A percentile compares a stretch with the other conserved stretches of the same genome.
phyloP scores from a whole-genome alignment of 2,113 vertebrate genomes.

The Chaenogobius annularis region DNA sequence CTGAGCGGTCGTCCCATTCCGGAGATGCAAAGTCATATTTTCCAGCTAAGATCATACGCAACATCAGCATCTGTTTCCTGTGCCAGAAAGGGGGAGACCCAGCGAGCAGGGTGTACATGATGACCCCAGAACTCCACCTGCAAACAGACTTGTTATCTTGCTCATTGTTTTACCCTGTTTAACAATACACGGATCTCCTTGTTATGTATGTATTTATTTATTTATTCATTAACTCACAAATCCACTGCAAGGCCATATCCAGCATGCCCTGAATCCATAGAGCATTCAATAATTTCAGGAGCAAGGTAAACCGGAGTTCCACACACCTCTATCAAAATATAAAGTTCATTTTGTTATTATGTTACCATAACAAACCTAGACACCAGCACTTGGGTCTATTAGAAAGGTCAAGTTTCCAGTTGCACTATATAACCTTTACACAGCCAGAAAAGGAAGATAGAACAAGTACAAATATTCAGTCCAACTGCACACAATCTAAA shows the following conservation, averaged over 20 bases:
- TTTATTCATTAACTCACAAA: conserved; percentile 80
- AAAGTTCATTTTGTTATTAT: not conserved
- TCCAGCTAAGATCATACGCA: conserved; percentile 92
- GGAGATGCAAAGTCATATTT: conserved; percentile 88
- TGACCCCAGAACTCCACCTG: conserved; percentile 96
- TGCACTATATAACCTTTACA: conserved; percentile 57
- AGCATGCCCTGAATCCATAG: conserved; percentile 86
- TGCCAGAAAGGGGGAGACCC: conserved; percentile 99
- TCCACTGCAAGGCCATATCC: conserved; percentile 92
- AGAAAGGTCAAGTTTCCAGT: conserved; percentile 64
- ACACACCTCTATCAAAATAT: conserved; percentile 84
- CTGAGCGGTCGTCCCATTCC: conserved; percentile 94
- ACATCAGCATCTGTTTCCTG: conserved; percentile 98
- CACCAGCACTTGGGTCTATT: conserved; percentile 24
- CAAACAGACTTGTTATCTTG: not conserved
- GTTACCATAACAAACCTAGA: not conserved
- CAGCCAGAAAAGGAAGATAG: conserved; percentile 4
- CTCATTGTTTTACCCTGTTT: not conserved
- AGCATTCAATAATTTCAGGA: conserved; percentile 94
- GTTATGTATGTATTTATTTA: not conserved
- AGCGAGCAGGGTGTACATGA: conserved; percentile 96
- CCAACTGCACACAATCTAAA: conserved; percentile 30
- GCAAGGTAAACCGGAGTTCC: conserved; percentile 95
- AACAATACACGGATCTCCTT: not conserved
- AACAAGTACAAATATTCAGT: conserved; percentile 36